A percentile compares a stretch with the other conserved stretches of the same genome.
Evolutionary conservation across 2,888 invertebrate genomes (phyloP).

Genomic region (Galerucella pusilla): DNA sequence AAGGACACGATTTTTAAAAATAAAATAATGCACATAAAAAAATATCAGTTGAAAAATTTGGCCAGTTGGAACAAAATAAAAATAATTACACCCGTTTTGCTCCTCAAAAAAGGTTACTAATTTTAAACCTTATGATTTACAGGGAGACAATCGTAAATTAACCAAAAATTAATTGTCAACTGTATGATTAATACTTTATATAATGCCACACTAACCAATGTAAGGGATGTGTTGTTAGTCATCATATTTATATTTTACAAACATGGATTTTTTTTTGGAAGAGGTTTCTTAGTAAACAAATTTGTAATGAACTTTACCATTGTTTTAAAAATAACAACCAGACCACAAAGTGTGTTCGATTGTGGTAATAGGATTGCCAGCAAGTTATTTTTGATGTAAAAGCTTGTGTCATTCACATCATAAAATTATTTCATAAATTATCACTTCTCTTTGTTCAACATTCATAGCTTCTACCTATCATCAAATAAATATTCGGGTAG

Average conservation of each 20-base stretch:
- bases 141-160: background rate
- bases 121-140: background rate
- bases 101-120: background rate
- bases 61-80: too few species aligned
- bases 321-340: background rate
- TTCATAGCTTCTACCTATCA: too few species aligned
- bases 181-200: background rate
- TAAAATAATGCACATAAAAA: background rate
- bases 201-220: constrained; percentile 7
- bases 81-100: background rate
- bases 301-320: background rate
- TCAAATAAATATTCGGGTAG: too few species aligned
- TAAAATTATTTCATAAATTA: too few species aligned
- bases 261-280: background rate
- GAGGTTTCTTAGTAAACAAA: background rate
- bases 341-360: too few species aligned
- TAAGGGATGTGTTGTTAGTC: constrained; percentile 17
- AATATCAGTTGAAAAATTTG: background rate
- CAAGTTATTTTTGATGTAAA: too few species aligned
- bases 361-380: too few species aligned
- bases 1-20: background rate
- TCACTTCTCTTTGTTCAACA: too few species aligned
- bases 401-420: too few species aligned
- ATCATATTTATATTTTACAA: background rate
- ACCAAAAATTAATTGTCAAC: background rate